Percentiles rank a stretch among this genome's conserved stretches.
These are phyloP conservation scores for Drosophila melanogaster DNA, from an alignment of 1,140 invertebrate genomes.

Conservation along the genomic window Release_6_plus_ISO1_MT NT_033777.3:6287001-6287500, in stretches of 20 bases:
- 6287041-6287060: conserved; percentile 36
- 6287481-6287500: not conserved
- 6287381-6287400: too few relatives aligned
- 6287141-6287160: conserved; percentile 29
- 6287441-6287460: too few relatives aligned
- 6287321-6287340: not conserved
- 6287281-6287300: conserved; percentile 36
- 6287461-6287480: too few relatives aligned
- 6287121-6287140: conserved; percentile 41
- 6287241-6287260: conserved; percentile 37
- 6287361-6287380: too few relatives aligned
- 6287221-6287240: conserved; percentile 22
- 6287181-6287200: conserved; percentile 34
- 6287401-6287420: not conserved
- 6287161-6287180: conserved; percentile 20
- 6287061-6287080: conserved; percentile 18
- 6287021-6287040: conserved; percentile 55
- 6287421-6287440: too few relatives aligned
- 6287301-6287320: conserved; percentile 20
- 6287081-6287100: conserved; percentile 62
- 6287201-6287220: conserved; percentile 7
- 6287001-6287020: conserved; percentile 70
- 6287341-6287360: not conserved
- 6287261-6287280: conserved; percentile 20
- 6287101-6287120: not conserved